Conservation (phyloP, 2,797 vertebrate species). For the Gobionotothen gibberifrons region DNA sequence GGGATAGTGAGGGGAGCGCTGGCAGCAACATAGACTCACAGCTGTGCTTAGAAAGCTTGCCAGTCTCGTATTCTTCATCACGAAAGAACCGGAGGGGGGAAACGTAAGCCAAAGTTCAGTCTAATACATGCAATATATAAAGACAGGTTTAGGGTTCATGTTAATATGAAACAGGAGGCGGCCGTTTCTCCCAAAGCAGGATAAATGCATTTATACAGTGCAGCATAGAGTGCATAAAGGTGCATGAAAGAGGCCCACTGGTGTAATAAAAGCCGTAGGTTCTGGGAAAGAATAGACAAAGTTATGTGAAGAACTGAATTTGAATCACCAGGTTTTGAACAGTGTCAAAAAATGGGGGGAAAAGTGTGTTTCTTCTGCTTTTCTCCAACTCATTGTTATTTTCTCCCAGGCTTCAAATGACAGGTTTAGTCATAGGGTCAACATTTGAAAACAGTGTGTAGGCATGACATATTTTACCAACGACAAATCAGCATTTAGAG, state of each 20-base stretch:
- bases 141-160: conserved; percentile 68
- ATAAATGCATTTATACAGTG: conserved; percentile 50
- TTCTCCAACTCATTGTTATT: conserved; percentile 46
- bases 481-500: conserved; percentile 56
- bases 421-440: conserved; percentile 55
- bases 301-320: conserved; percentile 21
- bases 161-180: conserved; percentile 73
- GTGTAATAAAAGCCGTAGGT: conserved; percentile 28
- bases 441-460: conserved; percentile 46
- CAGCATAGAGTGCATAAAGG: conserved; percentile 22
- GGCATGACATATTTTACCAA: conserved; percentile 44
- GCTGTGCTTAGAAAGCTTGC: conserved; percentile 63
- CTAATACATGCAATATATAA: conserved; percentile 61
- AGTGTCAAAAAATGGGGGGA: conserved; percentile 15
- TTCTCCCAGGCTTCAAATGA: conserved; percentile 51
- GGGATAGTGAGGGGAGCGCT: conserved; percentile 47
- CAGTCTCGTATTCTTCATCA: conserved; percentile 59
- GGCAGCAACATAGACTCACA: conserved; percentile 54
- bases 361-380: conserved; percentile 16
- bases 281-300: conserved; percentile 26
- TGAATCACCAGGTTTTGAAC: conserved; percentile 46
- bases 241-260: conserved; percentile 38
- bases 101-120: conserved; percentile 58
- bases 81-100: conserved; percentile 43
- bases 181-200: conserved; percentile 36